Evolutionary conservation across 2,113 vertebrate species (phyloP).

Genomic region (Geothlypis trichas): DNA sequence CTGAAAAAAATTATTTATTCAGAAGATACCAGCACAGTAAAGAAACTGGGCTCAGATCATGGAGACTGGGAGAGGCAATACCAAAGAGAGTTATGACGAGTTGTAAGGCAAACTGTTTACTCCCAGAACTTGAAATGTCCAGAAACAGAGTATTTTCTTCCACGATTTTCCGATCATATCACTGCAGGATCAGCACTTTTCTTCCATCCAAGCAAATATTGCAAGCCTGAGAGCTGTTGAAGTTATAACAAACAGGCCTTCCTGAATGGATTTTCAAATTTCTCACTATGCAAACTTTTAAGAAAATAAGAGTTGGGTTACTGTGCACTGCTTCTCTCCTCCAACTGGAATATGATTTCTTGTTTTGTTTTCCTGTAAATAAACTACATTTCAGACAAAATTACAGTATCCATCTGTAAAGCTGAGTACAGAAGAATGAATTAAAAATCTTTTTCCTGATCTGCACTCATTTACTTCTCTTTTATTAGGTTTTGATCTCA

Average conservation of each 20-base stretch:
- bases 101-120: neutral
- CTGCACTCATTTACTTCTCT: neutral
- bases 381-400: neutral
- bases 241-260: neutral
- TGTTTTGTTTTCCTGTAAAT: neutral
- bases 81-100: neutral
- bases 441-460: neutral
- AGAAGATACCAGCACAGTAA: neutral
- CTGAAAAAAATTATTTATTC: neutral
- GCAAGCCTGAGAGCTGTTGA: neutral
- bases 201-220: neutral
- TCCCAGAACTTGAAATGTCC: neutral
- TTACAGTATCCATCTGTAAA: neutral
- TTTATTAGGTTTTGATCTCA: neutral
- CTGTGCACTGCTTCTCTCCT: neutral
- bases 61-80: neutral
- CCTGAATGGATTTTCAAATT: neutral
- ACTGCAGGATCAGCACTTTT: neutral
- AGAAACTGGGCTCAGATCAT: neutral
- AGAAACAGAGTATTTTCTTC: neutral
- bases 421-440: neutral
- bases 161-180: neutral
- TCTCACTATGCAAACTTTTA: neutral
- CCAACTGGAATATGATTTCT: neutral
- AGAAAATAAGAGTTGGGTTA: neutral